phyloP scores from a whole-genome alignment of 2,888 invertebrate species.

The Ophonus ardosiacus region DNA sequence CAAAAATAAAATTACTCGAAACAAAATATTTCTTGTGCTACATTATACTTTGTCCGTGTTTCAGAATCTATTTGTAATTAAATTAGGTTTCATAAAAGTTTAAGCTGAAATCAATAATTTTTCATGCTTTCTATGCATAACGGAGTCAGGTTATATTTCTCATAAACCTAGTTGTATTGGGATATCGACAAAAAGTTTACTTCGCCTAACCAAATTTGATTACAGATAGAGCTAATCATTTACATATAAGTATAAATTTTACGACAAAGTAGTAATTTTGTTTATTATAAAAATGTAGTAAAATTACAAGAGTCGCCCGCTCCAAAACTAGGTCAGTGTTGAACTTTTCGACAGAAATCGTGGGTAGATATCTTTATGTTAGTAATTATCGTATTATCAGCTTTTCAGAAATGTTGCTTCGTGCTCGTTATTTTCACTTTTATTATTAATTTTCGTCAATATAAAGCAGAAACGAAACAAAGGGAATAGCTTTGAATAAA shows the following conservation, averaged over 20 bases:
- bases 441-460: neutral
- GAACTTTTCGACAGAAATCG: neutral
- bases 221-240: conserved; percentile 12
- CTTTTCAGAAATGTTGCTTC: neutral
- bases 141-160: neutral
- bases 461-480: neutral
- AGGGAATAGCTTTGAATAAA: neutral
- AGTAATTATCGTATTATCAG: conserved; percentile 31
- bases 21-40: neutral
- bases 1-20: neutral
- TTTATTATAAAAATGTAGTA: conserved; percentile 31
- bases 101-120: conserved; percentile 6
- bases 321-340: neutral
- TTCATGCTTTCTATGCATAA: conserved; percentile 13
- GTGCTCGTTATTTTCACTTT: neutral
- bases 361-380: conserved; percentile 14
- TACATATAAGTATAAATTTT: conserved; percentile 7
- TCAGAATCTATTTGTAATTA: neutral
- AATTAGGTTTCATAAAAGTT: conserved; percentile 15
- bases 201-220: conserved; percentile 4
- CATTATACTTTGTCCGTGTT: neutral
- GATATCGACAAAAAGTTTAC: neutral
- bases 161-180: neutral
- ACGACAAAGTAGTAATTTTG: conserved; percentile 22
- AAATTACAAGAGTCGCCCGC: neutral